Evolutionary conservation across 2,113 vertebrate species (phyloP).

Genomic region (Cromileptes altivelis): DNA sequence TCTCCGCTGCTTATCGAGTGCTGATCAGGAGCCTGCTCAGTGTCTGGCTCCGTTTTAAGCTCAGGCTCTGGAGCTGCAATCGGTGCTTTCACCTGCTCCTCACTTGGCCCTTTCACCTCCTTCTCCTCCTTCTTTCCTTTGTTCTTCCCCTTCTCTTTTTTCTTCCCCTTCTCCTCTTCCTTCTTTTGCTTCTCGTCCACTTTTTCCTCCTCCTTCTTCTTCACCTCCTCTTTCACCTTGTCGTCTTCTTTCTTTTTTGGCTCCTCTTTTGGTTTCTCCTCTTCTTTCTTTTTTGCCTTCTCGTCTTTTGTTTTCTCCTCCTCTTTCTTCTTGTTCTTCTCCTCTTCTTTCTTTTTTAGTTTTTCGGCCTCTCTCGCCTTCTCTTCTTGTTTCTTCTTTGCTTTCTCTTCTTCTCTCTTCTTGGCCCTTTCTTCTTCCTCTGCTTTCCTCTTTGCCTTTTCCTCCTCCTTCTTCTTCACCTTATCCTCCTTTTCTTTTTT

Average conservation of each 20-base stretch:
- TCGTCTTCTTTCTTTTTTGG: slow-evolving; percentile 40
- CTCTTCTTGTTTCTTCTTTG: slow-evolving; percentile 62
- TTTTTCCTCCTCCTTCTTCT: slow-evolving; percentile 49
- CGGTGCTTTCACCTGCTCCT: slow-evolving; percentile 88
- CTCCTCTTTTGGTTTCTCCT: slow-evolving; percentile 51
- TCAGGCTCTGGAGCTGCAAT: slow-evolving; percentile 95
- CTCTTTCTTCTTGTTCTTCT: slow-evolving; percentile 56
- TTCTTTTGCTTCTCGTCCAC: slow-evolving; percentile 74
- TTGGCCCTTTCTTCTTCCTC: slow-evolving; percentile 59
- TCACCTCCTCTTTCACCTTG: slow-evolving; percentile 35
- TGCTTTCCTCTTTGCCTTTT: slow-evolving; percentile 62
- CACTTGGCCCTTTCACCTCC: slow-evolving; percentile 32
- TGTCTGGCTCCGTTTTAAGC: slow-evolving; percentile 89
- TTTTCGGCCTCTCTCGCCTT: slow-evolving; percentile 62
- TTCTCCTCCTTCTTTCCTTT: slow-evolving; percentile 63
- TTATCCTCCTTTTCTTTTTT: slow-evolving; percentile 72
- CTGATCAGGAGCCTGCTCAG: slow-evolving; percentile 87
- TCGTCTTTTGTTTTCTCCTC: slow-evolving; percentile 52
- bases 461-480: slow-evolving; percentile 72
- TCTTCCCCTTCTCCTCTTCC: slow-evolving; percentile 40
- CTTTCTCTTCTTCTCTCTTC: slow-evolving; percentile 60
- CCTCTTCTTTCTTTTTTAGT: slow-evolving; percentile 62
- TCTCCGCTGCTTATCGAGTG: slow-evolving; percentile 93
- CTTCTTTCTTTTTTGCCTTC: slow-evolving; percentile 41
- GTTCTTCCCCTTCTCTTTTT: slow-evolving; percentile 61